These are phyloP conservation scores for Galeopterus variegatus DNA, from an alignment of 2,113 vertebrate genomes.

Conservation along the genomic window DNA sequence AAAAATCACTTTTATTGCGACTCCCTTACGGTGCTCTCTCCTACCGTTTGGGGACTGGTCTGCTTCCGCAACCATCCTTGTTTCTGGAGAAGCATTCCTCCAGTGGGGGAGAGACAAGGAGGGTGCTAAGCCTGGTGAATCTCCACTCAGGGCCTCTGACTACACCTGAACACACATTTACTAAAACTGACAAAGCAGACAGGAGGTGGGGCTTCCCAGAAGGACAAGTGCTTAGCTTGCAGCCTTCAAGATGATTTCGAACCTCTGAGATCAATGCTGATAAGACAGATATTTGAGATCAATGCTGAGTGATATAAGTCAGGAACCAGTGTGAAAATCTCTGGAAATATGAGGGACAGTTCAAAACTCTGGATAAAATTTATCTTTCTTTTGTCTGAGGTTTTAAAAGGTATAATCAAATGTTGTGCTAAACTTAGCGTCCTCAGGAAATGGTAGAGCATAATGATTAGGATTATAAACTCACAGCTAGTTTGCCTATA, in stretches of 20 bases:
- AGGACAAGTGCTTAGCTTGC: background rate
- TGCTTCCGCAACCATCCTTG: background rate
- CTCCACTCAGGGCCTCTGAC: background rate
- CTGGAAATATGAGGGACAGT: background rate
- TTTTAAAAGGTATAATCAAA: background rate
- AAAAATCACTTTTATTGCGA: background rate
- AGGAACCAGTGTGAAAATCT: background rate
- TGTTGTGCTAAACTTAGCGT: background rate
- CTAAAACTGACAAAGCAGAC: too few species aligned
- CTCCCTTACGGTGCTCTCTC: background rate
- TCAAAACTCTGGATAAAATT: background rate
- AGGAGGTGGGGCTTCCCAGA: too few species aligned
- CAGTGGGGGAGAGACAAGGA: background rate
- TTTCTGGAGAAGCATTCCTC: background rate
- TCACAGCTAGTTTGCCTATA: background rate
- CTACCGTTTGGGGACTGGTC: background rate
- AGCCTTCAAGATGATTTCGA: background rate
- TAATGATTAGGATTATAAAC: background rate
- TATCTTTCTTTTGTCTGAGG: background rate
- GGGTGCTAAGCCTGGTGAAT: rapidly evolving
- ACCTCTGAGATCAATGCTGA: background rate
- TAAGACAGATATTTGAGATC: background rate
- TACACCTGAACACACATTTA: rapidly evolving
- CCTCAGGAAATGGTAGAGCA: background rate
- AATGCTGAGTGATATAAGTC: background rate